Evolutionary conservation across 1,140 invertebrate species (phyloP), one percentile per base, ranked within the genome.

Genomic region (Brachionus manjavacas): DNA sequence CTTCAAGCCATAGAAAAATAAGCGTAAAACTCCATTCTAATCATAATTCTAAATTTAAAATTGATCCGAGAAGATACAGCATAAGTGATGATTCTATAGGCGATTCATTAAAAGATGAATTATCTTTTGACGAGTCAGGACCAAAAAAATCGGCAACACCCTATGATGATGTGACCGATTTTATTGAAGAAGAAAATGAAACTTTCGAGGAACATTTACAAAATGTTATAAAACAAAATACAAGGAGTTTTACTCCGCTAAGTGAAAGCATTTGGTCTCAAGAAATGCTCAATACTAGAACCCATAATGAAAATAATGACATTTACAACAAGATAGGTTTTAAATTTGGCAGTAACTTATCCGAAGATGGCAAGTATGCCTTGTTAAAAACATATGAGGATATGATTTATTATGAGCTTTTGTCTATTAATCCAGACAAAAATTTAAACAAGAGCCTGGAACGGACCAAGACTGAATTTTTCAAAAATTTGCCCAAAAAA

Each of bases 371-470:
- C n/a, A 25, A 55, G 8, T 81, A 81, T 81, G 79, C 79, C 39
- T 35, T 81, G 79, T 46, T 81, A 23, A 81, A 81, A 41, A 39
- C 79, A 28, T 81, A 81, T 28, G 64, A 81, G 20, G 79, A 81
- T n/a, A 60, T 64, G 52, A 16, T 81, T 12, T 20, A 64, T 46
- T 39, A 64, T 12, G 79, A 81, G 3, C 31, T 81, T 23, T 35
- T 31, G 39, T 43, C 79, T 0, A 81, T 81, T 14, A 41, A 81
- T 81, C 23, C 79, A 4, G 52, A 81, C 11, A 60, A 11, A 14
- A 60, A 31, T 49, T 46, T 76, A n/a, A 12, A 12, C 4, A 76
- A 49, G 20, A 49, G 20, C 41, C n/a, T 76, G 12, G 72, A 76
- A 20, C 20, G 64, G 35, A 68, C 79, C 60, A 81, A 81, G 23